Conservation (phyloP, 2,888 invertebrate species). For the Mythimna lalbum region DNA sequence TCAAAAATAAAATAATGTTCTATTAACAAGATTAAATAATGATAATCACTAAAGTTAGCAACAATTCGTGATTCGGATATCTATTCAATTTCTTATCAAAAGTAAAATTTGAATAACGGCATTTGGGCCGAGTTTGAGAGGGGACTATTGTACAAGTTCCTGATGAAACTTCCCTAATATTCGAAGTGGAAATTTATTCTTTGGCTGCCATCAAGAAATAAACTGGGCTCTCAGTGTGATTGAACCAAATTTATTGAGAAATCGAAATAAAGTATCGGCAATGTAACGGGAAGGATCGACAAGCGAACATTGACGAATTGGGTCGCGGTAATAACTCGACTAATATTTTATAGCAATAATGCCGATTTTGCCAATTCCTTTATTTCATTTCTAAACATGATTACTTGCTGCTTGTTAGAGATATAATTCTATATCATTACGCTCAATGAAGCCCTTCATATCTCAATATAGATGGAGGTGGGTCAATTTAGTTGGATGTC, state of each 20-base stretch:
- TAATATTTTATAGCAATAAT: constrained; percentile 52
- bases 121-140: constrained; percentile 81
- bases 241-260: constrained; percentile 81
- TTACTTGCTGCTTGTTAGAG: constrained; percentile 45
- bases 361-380: constrained; percentile 37
- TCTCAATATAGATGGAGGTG: constrained; percentile 18
- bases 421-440: constrained; percentile 39
- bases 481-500: constrained; percentile 13
- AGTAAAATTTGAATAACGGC: constrained; percentile 86
- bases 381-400: constrained; percentile 45
- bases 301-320: constrained; percentile 76
- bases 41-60: constrained; percentile 73
- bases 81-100: constrained; percentile 87
- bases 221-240: constrained; percentile 79
- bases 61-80: constrained; percentile 79
- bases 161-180: constrained; percentile 86
- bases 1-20: constrained; percentile 65
- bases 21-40: no score
- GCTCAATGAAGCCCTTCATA: constrained; percentile 28
- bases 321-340: constrained; percentile 59
- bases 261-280: constrained; percentile 75
- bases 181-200: constrained; percentile 85
- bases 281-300: constrained; percentile 69
- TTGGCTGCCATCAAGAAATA: constrained; percentile 81
- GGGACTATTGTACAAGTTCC: constrained; percentile 83